phyloP scores from a whole-genome alignment of 2,888 invertebrate genomes.

The Rotaria socialis region DNA sequence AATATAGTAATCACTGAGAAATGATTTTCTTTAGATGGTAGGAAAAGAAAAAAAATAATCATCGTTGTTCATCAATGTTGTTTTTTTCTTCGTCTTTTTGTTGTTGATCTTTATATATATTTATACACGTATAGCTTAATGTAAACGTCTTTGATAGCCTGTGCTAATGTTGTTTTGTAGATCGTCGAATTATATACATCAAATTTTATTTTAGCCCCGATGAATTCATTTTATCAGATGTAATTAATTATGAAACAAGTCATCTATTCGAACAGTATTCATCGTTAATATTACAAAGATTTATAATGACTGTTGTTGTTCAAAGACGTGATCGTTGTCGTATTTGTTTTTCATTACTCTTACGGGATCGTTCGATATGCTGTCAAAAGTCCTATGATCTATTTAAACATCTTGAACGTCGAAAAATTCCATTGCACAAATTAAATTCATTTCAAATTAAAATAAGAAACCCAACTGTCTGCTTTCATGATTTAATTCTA shows the following conservation, averaged over 20 bases:
- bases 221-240: background rate
- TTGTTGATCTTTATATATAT: background rate
- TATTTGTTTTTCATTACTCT: constrained; percentile 33
- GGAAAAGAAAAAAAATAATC: background rate
- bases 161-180: constrained; percentile 11
- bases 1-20: background rate
- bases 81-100: too few species aligned
- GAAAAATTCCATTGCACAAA: background rate
- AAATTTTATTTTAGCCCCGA: too few species aligned
- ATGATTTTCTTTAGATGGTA: background rate
- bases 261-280: background rate
- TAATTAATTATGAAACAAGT: background rate
- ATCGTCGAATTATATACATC: background rate
- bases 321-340: constrained; percentile 36
- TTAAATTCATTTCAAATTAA: background rate
- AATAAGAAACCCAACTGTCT: background rate
- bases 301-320: constrained; percentile 21
- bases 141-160: background rate
- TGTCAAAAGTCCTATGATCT: constrained; percentile 25
- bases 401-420: constrained; percentile 5
- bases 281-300: background rate
- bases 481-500: constrained; percentile 5
- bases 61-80: background rate
- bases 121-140: background rate
- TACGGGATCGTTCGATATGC: background rate